A percentile compares a stretch with the other conserved stretches of the same genome.
These are phyloP conservation scores for Electrophaes corylata DNA, from an alignment of 2,888 invertebrate genomes.

Conservation along the genomic window DNA sequence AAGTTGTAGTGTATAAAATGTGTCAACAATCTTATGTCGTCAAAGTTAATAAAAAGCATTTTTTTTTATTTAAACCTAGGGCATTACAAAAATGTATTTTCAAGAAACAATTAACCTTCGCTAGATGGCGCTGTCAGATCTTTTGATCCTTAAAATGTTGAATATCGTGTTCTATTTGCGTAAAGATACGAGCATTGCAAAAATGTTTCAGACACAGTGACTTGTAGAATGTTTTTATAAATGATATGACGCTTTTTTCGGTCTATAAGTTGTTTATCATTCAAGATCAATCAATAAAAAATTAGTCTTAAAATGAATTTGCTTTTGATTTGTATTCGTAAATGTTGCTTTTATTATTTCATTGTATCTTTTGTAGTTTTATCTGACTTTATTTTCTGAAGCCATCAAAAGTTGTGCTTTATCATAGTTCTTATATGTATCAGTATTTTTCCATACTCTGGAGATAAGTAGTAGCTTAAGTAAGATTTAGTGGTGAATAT, in stretches of 20 bases:
- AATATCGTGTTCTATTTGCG: slow-evolving; percentile 1
- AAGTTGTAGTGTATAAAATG: background rate
- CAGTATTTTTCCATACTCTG: too few species aligned
- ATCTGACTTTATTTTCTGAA: background rate
- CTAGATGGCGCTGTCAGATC: background rate
- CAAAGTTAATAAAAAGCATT: background rate
- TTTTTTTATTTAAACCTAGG: too few species aligned
- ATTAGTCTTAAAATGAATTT: slow-evolving; percentile 9
- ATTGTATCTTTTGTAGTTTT: background rate
- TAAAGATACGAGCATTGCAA: slow-evolving; percentile 8
- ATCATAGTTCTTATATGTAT: too few species aligned
- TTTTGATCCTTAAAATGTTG: background rate
- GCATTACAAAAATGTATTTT: background rate
- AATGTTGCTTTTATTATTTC: background rate
- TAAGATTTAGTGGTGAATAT: too few species aligned
- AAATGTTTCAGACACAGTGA: slow-evolving; percentile 5
- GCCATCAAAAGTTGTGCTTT: background rate
- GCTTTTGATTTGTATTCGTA: slow-evolving; percentile 1
- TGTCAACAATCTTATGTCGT: too few species aligned
- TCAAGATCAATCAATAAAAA: slow-evolving; percentile 20
- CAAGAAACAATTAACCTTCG: background rate
- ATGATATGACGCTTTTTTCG: slow-evolving; percentile 2
- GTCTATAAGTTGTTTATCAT: slow-evolving; percentile 18
- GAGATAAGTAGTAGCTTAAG: too few species aligned
- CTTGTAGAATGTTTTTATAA: slow-evolving; percentile 17